Evolutionary conservation across 2,113 vertebrate species (phyloP), one percentile per base, ranked within the genome.

Genomic region (Chaetodon auriga): DNA sequence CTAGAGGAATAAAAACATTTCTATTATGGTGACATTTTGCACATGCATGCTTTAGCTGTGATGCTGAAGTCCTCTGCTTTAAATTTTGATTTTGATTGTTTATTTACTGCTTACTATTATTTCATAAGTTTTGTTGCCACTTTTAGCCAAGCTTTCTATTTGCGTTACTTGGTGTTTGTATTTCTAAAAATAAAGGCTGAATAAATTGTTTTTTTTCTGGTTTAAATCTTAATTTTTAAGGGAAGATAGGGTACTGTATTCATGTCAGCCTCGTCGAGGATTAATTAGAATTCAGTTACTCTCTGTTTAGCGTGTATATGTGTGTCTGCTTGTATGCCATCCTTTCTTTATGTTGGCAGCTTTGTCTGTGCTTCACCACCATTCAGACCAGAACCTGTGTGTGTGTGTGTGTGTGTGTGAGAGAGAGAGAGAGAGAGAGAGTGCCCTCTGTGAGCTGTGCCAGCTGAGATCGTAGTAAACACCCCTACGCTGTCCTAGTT

Each of bases 401-500:
- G 6, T 79, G 66, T 64, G n/a, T n/a, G n/a, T n/a, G n/a, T 62
- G 55, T 63, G 77, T 78, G 64, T 74, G 68, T 80, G 43, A 75
- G 57, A 77, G 45, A 54, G 74, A 80, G 64, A 79, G 63, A 79
- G 48, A 81, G 70, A 76, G 76, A 68, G 7, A 75, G 66, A 64
- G 68, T 66, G 38, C 30, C 11, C 41, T 71, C 35, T 64, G 53
- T 61, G 61, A 75, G 64, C 63, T 35, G 61, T 76, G 83, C 85
- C 90, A 88, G 70, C 65, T 70, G 66, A 77, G 68, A 73, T 74
- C 2, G 36, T 86, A 86, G 87, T 86, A 89, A 90, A 86, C 83
- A 88, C 78, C n/a, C 61, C 48, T 43, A 35, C 53, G 62, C 81
- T 75, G 81, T 72, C 81, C 68, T 68, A 65, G 69, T 90, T 82